Evolutionary conservation across 2,888 invertebrate species (phyloP), one percentile per base, ranked within the genome.

Genomic region (Saturnia japonica): DNA sequence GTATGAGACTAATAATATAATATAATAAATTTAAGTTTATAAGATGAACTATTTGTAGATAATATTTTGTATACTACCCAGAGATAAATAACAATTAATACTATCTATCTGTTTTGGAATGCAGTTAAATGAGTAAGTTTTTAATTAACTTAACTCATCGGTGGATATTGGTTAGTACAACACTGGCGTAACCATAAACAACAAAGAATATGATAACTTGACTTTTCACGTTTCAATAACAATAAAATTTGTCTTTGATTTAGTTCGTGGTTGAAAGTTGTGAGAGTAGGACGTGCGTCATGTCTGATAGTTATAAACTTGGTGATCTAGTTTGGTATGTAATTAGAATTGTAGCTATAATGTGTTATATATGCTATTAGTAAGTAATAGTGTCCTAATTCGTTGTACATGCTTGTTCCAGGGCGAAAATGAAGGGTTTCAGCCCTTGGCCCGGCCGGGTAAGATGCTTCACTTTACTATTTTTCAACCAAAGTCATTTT

Each of bases 381-480:
- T 70, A 57, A 40, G 34, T 70, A 73, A 74, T 1, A 67, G 70
- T 74, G 74, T 68, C 68, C 73, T 81, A 82, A 83, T 72, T 69
- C 42, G 69, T 76, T 69, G 70, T 51, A 73, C 79, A 76, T 82
- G 72, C 85, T 93, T 93, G 93, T 94, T 94, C 85, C 95, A 99
- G 99, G 99, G 98, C 99, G 72, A 99, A 98, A 96, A 98, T 99
- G 98, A 99, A 98, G 95, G 98, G 98, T 81, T 99, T 98, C 94
- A 97, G 98, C 79, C 97, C 98, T 77, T 99, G 99, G 99, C 99
- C 99, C 76, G 98, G 98, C 93, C 97, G 97, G 96, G 98, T 99
- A 96, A 97, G 97, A 96, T 88, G 89, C 85, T 83, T 85, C 81
- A 77, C 79, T 84, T 85, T 81, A 79, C 76, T 82, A 81, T 78